Conservation (phyloP, 2,797 vertebrate genomes). For the Cuniculus paca region DNA sequence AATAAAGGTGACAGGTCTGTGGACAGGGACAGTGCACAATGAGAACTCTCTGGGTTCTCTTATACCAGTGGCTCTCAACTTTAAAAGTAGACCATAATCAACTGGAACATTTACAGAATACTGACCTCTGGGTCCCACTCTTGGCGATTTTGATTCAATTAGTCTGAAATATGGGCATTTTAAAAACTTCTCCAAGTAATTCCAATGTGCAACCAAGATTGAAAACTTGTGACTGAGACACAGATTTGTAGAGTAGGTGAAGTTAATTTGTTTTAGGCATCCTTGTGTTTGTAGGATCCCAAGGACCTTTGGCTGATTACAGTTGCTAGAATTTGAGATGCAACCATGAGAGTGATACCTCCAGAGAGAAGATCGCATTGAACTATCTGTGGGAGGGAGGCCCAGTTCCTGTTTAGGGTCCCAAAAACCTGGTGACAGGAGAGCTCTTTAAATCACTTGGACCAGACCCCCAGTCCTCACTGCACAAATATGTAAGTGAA, state of each 20-base stretch:
- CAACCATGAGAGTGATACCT: not conserved
- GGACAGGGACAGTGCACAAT: not conserved
- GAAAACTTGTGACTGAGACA: not conserved
- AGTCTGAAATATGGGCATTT: constrained; percentile 23
- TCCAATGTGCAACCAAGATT: not conserved
- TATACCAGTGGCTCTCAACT: not conserved
- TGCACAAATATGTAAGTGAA: constrained; percentile 6
- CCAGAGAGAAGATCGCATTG: not conserved
- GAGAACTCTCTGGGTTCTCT: not conserved
- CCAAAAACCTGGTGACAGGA: not conserved
- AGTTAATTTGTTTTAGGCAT: not conserved
- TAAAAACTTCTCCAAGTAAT: not conserved
- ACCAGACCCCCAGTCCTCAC: not conserved
- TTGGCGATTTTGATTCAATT: not conserved
- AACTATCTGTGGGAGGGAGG: not conserved
- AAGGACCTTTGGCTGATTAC: not conserved
- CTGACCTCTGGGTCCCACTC: not conserved
- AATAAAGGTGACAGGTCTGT: not conserved
- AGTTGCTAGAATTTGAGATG: not conserved
- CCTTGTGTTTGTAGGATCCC: not conserved
- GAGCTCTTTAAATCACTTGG: not conserved
- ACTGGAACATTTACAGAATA: not conserved
- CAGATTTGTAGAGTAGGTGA: not conserved
- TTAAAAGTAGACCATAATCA: not conserved
- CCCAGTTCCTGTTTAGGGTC: not conserved